Conservation (phyloP, 2,113 vertebrate species). For the Indri indri region DNA sequence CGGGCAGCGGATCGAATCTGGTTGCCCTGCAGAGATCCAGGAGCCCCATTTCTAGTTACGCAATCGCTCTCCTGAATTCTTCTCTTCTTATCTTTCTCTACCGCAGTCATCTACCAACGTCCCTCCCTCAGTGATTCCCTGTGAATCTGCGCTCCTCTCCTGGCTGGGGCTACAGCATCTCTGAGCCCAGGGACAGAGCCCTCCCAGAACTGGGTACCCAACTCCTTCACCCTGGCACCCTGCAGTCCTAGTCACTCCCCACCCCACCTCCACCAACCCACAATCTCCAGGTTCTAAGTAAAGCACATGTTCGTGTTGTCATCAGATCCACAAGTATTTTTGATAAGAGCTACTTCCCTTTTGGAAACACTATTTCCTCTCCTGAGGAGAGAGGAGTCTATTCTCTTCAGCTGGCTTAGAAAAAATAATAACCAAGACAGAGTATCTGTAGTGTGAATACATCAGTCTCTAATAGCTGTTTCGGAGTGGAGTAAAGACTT, state of each 20-base stretch:
- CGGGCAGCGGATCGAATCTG: fast-evolving
- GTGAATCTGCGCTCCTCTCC: not conserved
- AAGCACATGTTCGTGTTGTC: not conserved
- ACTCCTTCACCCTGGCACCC: not conserved
- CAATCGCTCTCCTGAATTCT: not conserved
- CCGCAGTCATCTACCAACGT: fast-evolving
- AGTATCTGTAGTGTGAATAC: slow-evolving; percentile 3
- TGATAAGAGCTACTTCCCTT: slow-evolving; percentile 31
- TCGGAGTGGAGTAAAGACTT: not conserved
- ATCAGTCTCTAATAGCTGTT: not conserved
- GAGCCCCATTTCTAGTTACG: fast-evolving
- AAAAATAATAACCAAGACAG: not conserved
- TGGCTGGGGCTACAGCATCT: not conserved
- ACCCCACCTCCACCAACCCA: not conserved
- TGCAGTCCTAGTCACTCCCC: not conserved
- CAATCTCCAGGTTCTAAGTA: not conserved
- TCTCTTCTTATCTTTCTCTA: not conserved
- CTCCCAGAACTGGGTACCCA: fast-evolving
- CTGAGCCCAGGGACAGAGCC: not conserved
- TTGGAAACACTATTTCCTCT: slow-evolving; percentile 19
- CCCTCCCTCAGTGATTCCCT: not conserved
- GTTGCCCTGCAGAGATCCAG: not conserved
- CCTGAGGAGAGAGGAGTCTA: not conserved
- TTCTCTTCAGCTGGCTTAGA: not conserved
- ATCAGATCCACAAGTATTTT: not conserved